Evolutionary conservation across 2,113 vertebrate genomes (phyloP).

Genomic region (Romanogobio albipinnatus): DNA sequence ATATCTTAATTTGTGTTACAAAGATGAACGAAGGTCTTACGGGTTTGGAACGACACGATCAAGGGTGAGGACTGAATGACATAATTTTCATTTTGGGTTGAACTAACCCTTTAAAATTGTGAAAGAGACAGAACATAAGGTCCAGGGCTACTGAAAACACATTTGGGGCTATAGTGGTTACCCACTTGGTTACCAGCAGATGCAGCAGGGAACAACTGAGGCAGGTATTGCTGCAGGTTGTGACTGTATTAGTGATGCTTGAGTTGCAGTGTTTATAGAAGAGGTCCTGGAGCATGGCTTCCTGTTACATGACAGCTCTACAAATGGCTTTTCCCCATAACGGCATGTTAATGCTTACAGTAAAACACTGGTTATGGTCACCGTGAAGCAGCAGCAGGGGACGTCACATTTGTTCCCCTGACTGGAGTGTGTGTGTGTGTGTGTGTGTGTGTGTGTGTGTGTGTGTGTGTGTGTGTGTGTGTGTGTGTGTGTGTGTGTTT

Average conservation of each 20-base stretch:
- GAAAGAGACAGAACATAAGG: background rate
- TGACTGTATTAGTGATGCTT: slow-evolving; percentile 44
- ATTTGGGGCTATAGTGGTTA: background rate
- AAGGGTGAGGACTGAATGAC: too few relatives aligned
- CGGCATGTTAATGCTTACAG: slow-evolving; percentile 23
- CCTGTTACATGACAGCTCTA: slow-evolving; percentile 21
- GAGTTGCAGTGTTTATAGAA: slow-evolving; percentile 26
- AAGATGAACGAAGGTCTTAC: too few relatives aligned
- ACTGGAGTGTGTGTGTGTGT: background rate
- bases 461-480: too few relatives aligned
- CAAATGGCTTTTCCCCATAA: slow-evolving; percentile 37
- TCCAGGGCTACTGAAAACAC: background rate
- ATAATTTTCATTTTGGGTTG: too few relatives aligned
- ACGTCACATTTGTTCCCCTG: slow-evolving; percentile 14
- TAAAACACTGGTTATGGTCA: slow-evolving; percentile 24
- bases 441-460: background rate
- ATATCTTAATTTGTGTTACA: too few relatives aligned
- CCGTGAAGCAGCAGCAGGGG: slow-evolving; percentile 18
- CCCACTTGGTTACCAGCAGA: slow-evolving; percentile 9
- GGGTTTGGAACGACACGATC: too few relatives aligned
- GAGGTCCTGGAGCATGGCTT: background rate
- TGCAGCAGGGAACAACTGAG: background rate
- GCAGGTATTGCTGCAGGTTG: slow-evolving; percentile 37
- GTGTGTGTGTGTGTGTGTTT: background rate
- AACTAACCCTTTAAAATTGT: background rate